These are phyloP conservation scores for Amphibalanus amphitrite DNA, from an alignment of 1,140 invertebrate genomes.

Conservation along the genomic window DNA sequence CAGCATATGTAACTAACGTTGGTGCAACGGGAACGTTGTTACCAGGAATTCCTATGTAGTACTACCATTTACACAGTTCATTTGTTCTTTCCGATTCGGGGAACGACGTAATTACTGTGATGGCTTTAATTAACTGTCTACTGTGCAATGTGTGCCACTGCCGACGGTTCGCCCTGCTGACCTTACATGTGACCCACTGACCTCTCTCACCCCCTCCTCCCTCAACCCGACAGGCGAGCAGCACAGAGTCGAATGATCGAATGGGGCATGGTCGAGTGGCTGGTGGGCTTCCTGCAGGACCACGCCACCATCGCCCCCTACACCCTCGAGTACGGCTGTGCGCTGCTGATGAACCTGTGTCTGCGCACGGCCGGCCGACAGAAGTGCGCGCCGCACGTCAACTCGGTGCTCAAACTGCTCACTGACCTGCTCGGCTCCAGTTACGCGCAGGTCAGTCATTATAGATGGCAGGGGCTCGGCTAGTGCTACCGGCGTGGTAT, in stretches of 20 bases:
- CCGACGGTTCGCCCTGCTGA: too few species aligned
- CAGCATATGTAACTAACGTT: too few species aligned
- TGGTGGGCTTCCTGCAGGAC: constrained; percentile 35
- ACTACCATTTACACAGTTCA: too few species aligned
- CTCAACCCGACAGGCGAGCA: constrained; percentile 33
- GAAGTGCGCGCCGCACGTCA: constrained; percentile 20
- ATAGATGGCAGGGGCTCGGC: too few species aligned
- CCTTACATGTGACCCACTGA: constrained; percentile 8
- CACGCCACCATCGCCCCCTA: constrained; percentile 33
- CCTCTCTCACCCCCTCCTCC: too few species aligned
- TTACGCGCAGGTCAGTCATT: constrained; percentile 29
- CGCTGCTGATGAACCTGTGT: constrained; percentile 48
- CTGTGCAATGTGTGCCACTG: too few species aligned
- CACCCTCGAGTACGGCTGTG: constrained; percentile 41
- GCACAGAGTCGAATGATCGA: constrained; percentile 43
- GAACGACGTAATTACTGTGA: too few species aligned
- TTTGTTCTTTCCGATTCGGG: too few species aligned
- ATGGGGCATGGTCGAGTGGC: constrained; percentile 41
- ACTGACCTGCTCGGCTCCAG: constrained; percentile 29
- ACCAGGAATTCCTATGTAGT: too few species aligned
- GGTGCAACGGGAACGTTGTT: too few species aligned
- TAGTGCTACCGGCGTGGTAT: too few species aligned
- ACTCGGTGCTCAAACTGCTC: constrained; percentile 26
- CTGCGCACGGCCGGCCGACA: constrained; percentile 34
- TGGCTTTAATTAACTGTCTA: too few species aligned